Percentiles rank a stretch among this genome's conserved stretches.
These are phyloP conservation scores for human DNA, from an alignment of 2,113 vertebrate species.

Conservation along the genomic window GRCh38 chr1:59776501-59777000, in stretches of 20 bases:
- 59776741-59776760: neutral
- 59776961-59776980: neutral
- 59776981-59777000: neutral
- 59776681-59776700: neutral
- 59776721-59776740: neutral
- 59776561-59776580: neutral
- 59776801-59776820: neutral
- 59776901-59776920: neutral
- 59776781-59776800: neutral
- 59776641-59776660: neutral
- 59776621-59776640: neutral
- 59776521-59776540: neutral
- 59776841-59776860: neutral
- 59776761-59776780: neutral
- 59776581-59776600: neutral
- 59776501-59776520: neutral
- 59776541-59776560: neutral
- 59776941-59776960: neutral
- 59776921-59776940: neutral
- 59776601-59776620: neutral
- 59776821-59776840: neutral
- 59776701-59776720: neutral
- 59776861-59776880: neutral
- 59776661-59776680: neutral
- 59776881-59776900: neutral